Evolutionary conservation across 2,888 invertebrate species (phyloP).

Genomic region (Apamea sordens): DNA sequence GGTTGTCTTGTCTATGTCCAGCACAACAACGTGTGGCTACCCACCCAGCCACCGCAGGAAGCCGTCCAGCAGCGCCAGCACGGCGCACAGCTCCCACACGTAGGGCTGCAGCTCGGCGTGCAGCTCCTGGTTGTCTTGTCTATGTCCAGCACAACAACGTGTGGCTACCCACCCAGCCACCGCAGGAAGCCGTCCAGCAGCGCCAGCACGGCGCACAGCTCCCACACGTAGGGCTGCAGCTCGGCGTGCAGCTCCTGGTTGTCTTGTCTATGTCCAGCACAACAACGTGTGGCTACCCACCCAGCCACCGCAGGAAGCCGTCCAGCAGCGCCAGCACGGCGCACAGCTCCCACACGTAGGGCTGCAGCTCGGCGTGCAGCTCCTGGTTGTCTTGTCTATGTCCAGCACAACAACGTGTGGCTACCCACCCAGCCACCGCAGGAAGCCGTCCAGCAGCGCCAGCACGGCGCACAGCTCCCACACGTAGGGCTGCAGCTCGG

Average conservation of each 20-base stretch:
- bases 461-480: slow-evolving; percentile 98
- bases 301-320: slow-evolving; percentile 98
- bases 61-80: slow-evolving; percentile 96
- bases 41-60: slow-evolving; percentile 98
- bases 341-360: slow-evolving; percentile 98
- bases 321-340: slow-evolving; percentile 97
- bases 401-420: background rate
- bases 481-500: slow-evolving; percentile 98
- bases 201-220: slow-evolving; percentile 97
- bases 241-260: slow-evolving; percentile 89
- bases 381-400: background rate
- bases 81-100: slow-evolving; percentile 98
- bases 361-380: slow-evolving; percentile 94
- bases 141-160: background rate
- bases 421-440: slow-evolving; percentile 96
- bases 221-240: slow-evolving; percentile 98
- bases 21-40: background rate
- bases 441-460: slow-evolving; percentile 96
- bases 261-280: background rate
- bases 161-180: slow-evolving; percentile 94
- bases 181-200: slow-evolving; percentile 97
- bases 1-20: background rate
- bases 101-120: slow-evolving; percentile 97
- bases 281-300: slow-evolving; percentile 81
- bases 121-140: background rate